These are phyloP conservation scores for Pseudopipra pipra DNA, from an alignment of 2,113 vertebrate genomes.

Conservation along the genomic window DNA sequence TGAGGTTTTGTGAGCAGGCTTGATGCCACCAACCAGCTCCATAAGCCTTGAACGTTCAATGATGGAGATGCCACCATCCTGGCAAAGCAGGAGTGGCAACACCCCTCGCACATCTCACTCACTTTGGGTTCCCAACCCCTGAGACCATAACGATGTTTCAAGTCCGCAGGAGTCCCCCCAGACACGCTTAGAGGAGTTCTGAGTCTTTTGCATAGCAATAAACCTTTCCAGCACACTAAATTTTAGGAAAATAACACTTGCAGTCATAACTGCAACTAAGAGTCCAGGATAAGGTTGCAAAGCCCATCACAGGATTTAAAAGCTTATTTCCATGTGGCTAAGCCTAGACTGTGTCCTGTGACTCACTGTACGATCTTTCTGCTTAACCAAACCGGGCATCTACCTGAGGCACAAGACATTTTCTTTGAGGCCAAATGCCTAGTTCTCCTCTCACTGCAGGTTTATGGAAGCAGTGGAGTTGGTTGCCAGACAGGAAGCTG, in stretches of 20 bases:
- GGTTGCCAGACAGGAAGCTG: neutral
- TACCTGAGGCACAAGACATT: neutral
- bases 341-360: neutral
- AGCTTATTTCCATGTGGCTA: neutral
- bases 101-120: neutral
- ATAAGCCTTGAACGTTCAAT: fast-evolving
- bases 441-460: neutral
- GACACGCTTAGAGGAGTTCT: neutral
- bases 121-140: neutral
- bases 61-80: fast-evolving
- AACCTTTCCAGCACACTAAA: neutral
- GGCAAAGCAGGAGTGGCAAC: fast-evolving
- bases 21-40: neutral
- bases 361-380: neutral
- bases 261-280: neutral
- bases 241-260: neutral
- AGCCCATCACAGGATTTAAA: neutral
- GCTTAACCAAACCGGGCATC: neutral
- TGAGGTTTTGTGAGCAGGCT: neutral
- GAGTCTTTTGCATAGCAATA: neutral
- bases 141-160: neutral
- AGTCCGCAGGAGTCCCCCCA: neutral
- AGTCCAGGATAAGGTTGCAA: neutral
- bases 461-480: neutral
- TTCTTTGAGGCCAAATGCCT: neutral